Conservation (phyloP, 30 jellyfish, hydroid and myxozoan species). For the Cassiopea andromeda region DNA sequence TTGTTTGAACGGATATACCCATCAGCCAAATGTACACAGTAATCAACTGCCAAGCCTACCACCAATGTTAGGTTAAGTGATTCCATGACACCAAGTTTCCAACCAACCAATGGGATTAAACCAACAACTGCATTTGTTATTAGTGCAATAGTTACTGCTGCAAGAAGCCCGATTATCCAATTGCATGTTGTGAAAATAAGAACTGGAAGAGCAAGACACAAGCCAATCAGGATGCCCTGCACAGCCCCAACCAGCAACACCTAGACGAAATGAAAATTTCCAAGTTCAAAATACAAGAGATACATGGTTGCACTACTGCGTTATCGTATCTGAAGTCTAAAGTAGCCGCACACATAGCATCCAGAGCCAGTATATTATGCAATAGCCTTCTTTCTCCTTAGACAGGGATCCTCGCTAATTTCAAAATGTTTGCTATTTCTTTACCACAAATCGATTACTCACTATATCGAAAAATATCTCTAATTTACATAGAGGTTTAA, state of each 20-base stretch:
- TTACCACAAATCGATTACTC: too few relatives aligned
- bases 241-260: constrained; percentile 96
- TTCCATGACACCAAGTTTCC: constrained; percentile 98
- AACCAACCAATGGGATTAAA: constrained; percentile 91
- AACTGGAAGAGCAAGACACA: constrained; percentile 90
- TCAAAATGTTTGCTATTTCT: too few relatives aligned
- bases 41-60: constrained; percentile 96
- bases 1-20: constrained; percentile 91
- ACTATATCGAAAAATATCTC: too few relatives aligned
- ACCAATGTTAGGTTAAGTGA: constrained; percentile 93
- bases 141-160: constrained; percentile 86
- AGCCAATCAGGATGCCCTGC: constrained; percentile 86
- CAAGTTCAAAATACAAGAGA: neutral
- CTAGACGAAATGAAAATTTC: constrained; percentile 3
- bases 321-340: too few relatives aligned
- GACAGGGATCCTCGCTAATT: too few relatives aligned
- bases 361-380: too few relatives aligned
- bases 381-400: too few relatives aligned
- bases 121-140: constrained; percentile 96
- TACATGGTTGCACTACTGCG: too few relatives aligned
- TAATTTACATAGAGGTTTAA: too few relatives aligned
- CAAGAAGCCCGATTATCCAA: constrained; percentile 94
- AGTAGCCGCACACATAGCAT: too few relatives aligned
- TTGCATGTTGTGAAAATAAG: constrained; percentile 92
- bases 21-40: constrained; percentile 96